These are phyloP conservation scores for Sinella curviseta DNA, from an alignment of 1,140 invertebrate genomes.

Conservation along the genomic window DNA sequence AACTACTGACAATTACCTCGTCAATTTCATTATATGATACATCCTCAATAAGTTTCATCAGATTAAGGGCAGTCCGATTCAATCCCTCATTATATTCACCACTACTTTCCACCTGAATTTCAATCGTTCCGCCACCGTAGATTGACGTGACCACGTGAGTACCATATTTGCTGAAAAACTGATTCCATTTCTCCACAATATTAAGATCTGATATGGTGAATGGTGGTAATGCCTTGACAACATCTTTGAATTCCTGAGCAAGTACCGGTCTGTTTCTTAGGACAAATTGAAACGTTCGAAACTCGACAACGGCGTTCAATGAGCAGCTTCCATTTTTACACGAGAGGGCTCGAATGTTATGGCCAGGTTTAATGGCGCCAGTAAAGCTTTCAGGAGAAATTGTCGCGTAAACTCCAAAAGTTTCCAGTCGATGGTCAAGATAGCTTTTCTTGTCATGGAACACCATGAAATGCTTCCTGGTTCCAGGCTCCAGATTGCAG, in stretches of 20 bases:
- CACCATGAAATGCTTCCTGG: not conserved
- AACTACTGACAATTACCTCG: not conserved
- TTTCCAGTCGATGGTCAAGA: not conserved
- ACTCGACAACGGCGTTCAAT: not conserved
- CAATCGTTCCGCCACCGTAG: slow-evolving; percentile 29
- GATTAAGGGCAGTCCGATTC: not conserved
- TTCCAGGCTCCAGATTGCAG: not conserved
- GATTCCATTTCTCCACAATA: not conserved
- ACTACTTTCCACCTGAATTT: slow-evolving; percentile 11
- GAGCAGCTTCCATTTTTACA: not conserved
- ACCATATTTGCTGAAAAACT: slow-evolving; percentile 28
- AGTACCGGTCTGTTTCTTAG: not conserved
- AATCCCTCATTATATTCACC: not conserved
- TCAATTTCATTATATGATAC: not conserved
- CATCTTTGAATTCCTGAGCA: not conserved
- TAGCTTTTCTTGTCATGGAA: not conserved
- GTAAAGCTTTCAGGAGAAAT: not conserved
- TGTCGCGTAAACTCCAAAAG: not conserved
- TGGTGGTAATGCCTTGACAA: not conserved
- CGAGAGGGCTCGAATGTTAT: not conserved
- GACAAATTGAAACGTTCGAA: not conserved
- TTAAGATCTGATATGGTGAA: not conserved
- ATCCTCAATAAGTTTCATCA: slow-evolving; percentile 25
- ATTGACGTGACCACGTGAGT: slow-evolving; percentile 26
- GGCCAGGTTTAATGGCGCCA: not conserved